Evolutionary conservation across 2,113 vertebrate species (phyloP).

Genomic region (Triplophysa rosa): DNA sequence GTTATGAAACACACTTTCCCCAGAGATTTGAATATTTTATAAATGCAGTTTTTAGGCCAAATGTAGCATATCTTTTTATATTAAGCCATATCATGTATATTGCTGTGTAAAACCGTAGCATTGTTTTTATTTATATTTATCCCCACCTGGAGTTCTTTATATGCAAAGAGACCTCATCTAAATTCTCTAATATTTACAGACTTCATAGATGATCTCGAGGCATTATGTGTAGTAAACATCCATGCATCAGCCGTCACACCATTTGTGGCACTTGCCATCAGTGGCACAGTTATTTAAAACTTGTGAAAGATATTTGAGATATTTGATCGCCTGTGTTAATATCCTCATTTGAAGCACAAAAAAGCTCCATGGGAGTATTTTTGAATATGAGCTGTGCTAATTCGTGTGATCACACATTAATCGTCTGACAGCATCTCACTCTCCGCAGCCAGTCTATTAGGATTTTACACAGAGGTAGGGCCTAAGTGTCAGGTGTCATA

Average conservation of each 20-base stretch:
- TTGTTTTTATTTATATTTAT: neutral
- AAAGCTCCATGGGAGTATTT: slow-evolving; percentile 58
- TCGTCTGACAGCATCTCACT: slow-evolving; percentile 75
- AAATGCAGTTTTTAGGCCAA: slow-evolving; percentile 36
- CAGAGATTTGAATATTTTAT: slow-evolving; percentile 47
- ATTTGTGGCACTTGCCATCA: slow-evolving; percentile 17
- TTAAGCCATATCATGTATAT: neutral
- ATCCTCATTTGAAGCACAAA: slow-evolving; percentile 55
- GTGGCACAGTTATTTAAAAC: slow-evolving; percentile 48
- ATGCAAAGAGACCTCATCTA: neutral
- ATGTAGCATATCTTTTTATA: slow-evolving; percentile 30
- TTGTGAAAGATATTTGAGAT: slow-evolving; percentile 55
- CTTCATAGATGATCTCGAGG: slow-evolving; percentile 20
- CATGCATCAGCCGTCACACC: slow-evolving; percentile 11
- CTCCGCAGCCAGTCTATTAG: slow-evolving; percentile 74
- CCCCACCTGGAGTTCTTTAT: neutral
- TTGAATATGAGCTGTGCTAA: slow-evolving; percentile 67
- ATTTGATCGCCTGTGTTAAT: slow-evolving; percentile 23
- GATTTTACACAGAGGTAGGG: slow-evolving; percentile 74
- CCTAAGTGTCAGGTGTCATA: slow-evolving; percentile 81
- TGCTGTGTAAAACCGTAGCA: neutral
- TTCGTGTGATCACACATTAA: slow-evolving; percentile 75
- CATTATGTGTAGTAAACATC: slow-evolving; percentile 40
- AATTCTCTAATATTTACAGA: neutral
- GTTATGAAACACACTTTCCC: slow-evolving; percentile 49